Conservation (phyloP, 2,797 vertebrate species). For the Phrynocephalus vlangalii region DNA sequence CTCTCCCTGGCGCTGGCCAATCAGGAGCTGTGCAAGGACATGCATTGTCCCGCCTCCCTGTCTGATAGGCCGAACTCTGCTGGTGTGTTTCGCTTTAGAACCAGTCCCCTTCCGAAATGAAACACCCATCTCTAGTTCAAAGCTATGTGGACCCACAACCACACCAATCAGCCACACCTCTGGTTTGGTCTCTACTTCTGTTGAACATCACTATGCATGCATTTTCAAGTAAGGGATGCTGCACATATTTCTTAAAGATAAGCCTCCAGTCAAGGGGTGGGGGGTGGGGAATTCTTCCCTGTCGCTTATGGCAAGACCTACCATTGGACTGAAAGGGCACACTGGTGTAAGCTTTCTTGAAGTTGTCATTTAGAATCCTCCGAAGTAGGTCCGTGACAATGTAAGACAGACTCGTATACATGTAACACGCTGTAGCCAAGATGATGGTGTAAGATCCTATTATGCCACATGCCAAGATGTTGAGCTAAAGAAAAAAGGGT, state of each 20-base stretch:
- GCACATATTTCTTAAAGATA: neutral
- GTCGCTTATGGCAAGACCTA: conserved; percentile 57
- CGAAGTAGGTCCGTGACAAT: conserved; percentile 90
- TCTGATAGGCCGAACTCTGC: no score
- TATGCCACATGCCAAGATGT: conserved; percentile 87
- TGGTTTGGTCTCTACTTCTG: neutral
- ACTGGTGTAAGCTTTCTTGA: conserved; percentile 82
- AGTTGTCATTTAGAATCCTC: conserved; percentile 85
- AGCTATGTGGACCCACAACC: neutral
- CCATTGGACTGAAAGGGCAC: conserved; percentile 89
- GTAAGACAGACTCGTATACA: conserved; percentile 91
- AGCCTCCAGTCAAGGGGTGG: neutral
- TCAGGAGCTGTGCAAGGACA: no score
- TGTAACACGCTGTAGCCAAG: conserved; percentile 85
- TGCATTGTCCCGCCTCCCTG: no score
- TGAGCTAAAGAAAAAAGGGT: conserved; percentile 80
- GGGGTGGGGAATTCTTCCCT: neutral
- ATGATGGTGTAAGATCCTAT: conserved; percentile 87
- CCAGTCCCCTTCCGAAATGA: no score
- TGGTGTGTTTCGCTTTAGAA: no score
- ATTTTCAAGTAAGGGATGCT: neutral
- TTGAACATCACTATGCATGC: neutral
- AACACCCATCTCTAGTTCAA: no score
- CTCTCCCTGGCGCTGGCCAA: no score
- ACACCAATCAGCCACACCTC: neutral